phyloP scores from a whole-genome alignment of 1,140 invertebrate species.

The Drosophila gunungcola region DNA sequence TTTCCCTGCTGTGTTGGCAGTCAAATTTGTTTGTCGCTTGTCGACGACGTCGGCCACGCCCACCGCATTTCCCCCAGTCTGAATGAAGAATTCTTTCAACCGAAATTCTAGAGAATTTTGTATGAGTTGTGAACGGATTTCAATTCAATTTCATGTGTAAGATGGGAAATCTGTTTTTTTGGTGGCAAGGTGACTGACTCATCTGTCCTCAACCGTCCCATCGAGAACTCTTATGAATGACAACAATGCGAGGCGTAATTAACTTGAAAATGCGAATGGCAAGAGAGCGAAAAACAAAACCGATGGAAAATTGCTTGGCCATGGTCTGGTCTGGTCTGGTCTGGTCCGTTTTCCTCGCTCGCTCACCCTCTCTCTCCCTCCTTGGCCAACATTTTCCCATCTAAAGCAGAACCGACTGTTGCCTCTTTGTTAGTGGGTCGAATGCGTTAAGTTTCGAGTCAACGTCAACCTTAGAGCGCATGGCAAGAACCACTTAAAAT shows the following conservation, averaged over 20 bases:
- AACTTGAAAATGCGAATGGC: conserved; percentile 65
- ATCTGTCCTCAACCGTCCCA: conserved; percentile 20
- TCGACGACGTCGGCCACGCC: conserved; percentile 55
- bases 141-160: conserved; percentile 31
- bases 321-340: conserved; percentile 29
- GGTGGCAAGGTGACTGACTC: conserved; percentile 51
- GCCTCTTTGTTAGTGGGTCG: conserved; percentile 67
- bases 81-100: conserved; percentile 55
- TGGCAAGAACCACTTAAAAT: conserved; percentile 81
- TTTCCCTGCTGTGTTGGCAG: conserved; percentile 46
- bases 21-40: conserved; percentile 72
- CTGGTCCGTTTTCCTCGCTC: conserved; percentile 16
- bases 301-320: conserved; percentile 55
- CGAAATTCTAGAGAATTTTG: conserved; percentile 64
- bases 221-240: conserved; percentile 63
- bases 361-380: conserved; percentile 3
- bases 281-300: conserved; percentile 33
- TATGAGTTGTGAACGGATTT: conserved; percentile 53
- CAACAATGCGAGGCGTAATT: conserved; percentile 74
- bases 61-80: conserved; percentile 44
- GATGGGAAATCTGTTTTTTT: conserved; percentile 9
- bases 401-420: conserved; percentile 6
- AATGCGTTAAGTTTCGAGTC: conserved; percentile 71
- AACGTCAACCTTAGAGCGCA: conserved; percentile 67
- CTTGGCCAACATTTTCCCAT: conserved; percentile 39